Base-by-base conservation (phyloP, 1,140 invertebrate genomes). In the Brachionus calyciflorus region DNA sequence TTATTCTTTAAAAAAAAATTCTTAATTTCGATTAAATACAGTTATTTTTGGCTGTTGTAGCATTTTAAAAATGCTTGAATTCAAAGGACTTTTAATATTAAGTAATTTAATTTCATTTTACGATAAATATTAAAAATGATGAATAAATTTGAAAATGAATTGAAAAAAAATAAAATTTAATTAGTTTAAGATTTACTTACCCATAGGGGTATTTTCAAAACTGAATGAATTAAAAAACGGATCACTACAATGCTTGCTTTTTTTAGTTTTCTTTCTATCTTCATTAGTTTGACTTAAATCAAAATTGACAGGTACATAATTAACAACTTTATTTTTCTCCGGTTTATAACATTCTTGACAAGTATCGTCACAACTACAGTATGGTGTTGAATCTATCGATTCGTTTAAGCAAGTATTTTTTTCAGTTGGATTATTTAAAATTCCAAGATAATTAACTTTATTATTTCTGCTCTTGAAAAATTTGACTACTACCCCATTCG, bases 381-480 rank as follows among this genome's bases (percentile, higher is more conserved):
- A 44, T 17, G 33, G 9, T 3, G 21, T 1, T 7, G 1, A n/a
- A 14, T 21, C 40, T 14, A 5, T 6, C 6, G 37, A 21, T 17
- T 24, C 4, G 41, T 65, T 63, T 7, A 37, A 24, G 4, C 60
- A 65, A 10, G 40, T 12, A n/a, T 65, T 65, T 65, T 41, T 12
- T n/a, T n/a, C 6, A 24, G 60, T 26, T 5, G 60, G 19, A 17
- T 19, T 12, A 26, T 44, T 14, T 24, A 65, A 65, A 21, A 65
- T 65, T 21, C 60, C 60, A 41, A 65, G 17, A 44, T 73, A 73
- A 33, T 37, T 73, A 5, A 51, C 21, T 41, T 49, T 41, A n/a
- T 73, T 30, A 24, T 17, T 12, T n/a, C n/a, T n/a, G 30, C 24
- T 26, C 33, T 73, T 73, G 9, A 73, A 17, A 9, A 73, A 26